Percentiles rank a stretch among this genome's conserved stretches.
Evolutionary conservation across 1,140 invertebrate species (phyloP).

Genomic region (Macrosteles quadrilineatus): DNA sequence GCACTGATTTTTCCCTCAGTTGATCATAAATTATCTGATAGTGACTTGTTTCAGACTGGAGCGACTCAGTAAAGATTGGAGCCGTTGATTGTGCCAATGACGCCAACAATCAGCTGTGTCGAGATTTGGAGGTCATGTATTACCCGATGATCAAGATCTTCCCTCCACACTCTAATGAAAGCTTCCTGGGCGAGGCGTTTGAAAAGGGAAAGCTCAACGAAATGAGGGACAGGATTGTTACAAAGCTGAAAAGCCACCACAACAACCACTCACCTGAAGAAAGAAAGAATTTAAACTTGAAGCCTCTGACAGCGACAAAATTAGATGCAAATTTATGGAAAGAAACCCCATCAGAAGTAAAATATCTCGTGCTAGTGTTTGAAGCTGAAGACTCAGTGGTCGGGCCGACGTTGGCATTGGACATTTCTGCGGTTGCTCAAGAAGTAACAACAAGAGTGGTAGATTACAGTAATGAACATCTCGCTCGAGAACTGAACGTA

Average conservation of each 20-base stretch:
- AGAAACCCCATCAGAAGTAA: conserved; percentile 46
- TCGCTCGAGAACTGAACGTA: not conserved
- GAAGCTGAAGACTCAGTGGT: conserved; percentile 34
- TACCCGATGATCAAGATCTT: conserved; percentile 84
- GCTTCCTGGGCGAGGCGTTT: conserved; percentile 60
- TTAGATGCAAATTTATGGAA: conserved; percentile 51
- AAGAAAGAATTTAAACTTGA: conserved; percentile 63
- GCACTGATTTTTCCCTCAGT: no score
- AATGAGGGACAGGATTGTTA: conserved; percentile 58
- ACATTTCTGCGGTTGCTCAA: conserved; percentile 58
- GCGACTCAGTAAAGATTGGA: conserved; percentile 56
- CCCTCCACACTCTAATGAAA: conserved; percentile 60
- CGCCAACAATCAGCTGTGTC: conserved; percentile 73
- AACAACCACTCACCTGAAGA: conserved; percentile 14
- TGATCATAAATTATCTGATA: no score
- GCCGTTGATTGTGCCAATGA: conserved; percentile 75
- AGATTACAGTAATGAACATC: conserved; percentile 53
- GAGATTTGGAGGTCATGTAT: conserved; percentile 80
- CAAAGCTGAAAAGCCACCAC: conserved; percentile 52
- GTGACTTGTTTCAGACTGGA: conserved; percentile 62
- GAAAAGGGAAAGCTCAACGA: conserved; percentile 56
- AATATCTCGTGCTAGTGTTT: conserved; percentile 61
- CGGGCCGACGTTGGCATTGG: conserved; percentile 49
- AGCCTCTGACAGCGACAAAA: conserved; percentile 56
- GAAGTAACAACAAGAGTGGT: conserved; percentile 58